phyloP scores from a whole-genome alignment of 2,888 invertebrate genomes.

The Pediacus dermestoides region DNA sequence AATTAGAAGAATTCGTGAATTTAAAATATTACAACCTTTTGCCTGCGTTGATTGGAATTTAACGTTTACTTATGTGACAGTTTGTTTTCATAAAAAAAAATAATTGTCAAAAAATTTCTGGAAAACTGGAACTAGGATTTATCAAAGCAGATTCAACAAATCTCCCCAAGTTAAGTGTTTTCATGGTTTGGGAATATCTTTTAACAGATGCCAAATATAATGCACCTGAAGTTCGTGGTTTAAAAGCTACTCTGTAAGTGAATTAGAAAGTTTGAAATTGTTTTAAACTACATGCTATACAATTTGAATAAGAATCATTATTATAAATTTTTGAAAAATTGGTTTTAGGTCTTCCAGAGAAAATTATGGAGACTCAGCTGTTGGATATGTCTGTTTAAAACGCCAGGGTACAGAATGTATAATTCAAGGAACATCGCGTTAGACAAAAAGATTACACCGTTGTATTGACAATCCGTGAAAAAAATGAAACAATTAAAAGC shows the following conservation, averaged over 20 bases:
- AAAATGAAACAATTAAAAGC: not conserved
- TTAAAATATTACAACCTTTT: too few relatives aligned
- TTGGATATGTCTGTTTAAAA: not conserved
- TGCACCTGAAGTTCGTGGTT: not conserved
- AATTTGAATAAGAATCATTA: not conserved
- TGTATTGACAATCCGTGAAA: not conserved
- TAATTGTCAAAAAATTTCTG: too few relatives aligned
- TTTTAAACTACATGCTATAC: not conserved
- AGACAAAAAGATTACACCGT: not conserved
- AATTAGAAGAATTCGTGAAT: too few relatives aligned
- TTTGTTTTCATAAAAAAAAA: too few relatives aligned
- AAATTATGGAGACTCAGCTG: slow-evolving; percentile 1
- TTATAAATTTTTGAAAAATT: not conserved
- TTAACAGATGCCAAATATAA: not conserved
- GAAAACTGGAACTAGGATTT: not conserved
- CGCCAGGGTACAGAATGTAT: not conserved
- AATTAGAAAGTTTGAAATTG: too few relatives aligned
- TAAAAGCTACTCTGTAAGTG: slow-evolving; percentile 1
- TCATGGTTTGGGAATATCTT: not conserved
- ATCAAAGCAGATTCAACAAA: not conserved
- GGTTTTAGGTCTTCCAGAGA: not conserved
- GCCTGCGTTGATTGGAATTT: too few relatives aligned
- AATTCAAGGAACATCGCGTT: not conserved
- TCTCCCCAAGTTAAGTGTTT: not conserved
- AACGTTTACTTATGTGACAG: too few relatives aligned